Evolutionary conservation across 2,888 invertebrate species (phyloP).

Genomic region (Eulithis prunata): DNA sequence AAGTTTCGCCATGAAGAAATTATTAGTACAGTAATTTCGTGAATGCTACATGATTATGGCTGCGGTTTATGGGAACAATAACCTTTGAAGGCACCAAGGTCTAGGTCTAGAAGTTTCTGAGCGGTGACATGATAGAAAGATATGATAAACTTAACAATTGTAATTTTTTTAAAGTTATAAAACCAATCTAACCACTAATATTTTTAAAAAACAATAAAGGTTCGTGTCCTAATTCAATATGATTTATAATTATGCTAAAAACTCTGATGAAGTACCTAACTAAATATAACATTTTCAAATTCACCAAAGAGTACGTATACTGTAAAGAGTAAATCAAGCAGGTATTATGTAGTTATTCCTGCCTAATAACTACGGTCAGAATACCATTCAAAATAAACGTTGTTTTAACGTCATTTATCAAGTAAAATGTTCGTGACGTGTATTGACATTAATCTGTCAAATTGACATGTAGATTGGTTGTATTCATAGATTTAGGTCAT

Average conservation of each 20-base stretch:
- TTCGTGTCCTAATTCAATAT: no score
- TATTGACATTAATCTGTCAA: conserved; percentile 1
- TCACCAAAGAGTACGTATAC: no score
- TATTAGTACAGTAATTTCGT: conserved; percentile 26
- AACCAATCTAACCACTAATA: no score
- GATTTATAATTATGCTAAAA: no score
- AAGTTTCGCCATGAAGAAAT: conserved; percentile 32
- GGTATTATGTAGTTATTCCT: neutral
- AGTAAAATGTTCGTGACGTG: conserved; percentile 1
- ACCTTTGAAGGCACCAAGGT: conserved; percentile 21
- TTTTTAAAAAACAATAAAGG: no score
- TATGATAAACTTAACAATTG: no score
- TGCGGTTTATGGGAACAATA: conserved; percentile 19
- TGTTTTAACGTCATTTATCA: conserved; percentile 4
- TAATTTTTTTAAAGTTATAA: no score
- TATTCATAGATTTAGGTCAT: conserved; percentile 12
- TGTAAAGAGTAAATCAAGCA: neutral
- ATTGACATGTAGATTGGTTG: neutral
- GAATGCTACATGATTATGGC: conserved; percentile 26
- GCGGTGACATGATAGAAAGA: neutral
- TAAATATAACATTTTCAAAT: no score
- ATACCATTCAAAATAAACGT: neutral
- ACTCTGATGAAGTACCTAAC: no score
- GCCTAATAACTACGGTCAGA: neutral
- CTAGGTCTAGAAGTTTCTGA: neutral